Evolutionary conservation across 1,140 invertebrate species (phyloP).

Genomic region (Pararge aegeria): DNA sequence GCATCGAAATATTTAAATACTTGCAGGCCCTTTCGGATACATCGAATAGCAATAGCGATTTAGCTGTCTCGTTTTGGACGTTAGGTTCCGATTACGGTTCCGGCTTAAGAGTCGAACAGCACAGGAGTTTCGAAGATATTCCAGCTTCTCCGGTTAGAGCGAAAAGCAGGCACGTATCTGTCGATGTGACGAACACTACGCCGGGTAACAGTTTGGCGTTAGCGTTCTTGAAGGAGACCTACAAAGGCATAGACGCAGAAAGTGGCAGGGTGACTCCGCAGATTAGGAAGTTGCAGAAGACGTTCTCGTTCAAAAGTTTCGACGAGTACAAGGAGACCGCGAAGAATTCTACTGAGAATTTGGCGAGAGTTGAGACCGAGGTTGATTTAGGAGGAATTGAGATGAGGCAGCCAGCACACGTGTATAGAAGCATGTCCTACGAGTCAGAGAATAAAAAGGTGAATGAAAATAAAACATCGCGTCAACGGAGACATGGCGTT

Average conservation of each 20-base stretch:
- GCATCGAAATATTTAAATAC: conserved; percentile 61
- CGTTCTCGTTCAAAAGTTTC: conserved; percentile 49
- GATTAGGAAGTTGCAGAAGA: conserved; percentile 60
- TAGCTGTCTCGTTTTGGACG: conserved; percentile 47
- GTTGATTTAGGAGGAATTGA: conserved; percentile 25
- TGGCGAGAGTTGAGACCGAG: conserved; percentile 17
- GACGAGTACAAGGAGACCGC: conserved; percentile 40
- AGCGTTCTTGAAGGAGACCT: conserved; percentile 54
- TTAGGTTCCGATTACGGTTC: conserved; percentile 43
- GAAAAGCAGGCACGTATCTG: conserved; percentile 69
- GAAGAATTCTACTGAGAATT: conserved; percentile 38
- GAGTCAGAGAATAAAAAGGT: conserved; percentile 21
- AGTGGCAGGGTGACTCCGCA: conserved; percentile 47
- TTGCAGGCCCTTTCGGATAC: conserved; percentile 47
- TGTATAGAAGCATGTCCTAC: conserved; percentile 35
- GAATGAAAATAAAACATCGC: conserved; percentile 26
- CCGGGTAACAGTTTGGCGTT: conserved; percentile 43
- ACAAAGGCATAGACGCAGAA: conserved; percentile 50
- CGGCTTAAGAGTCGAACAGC: conserved; percentile 40
- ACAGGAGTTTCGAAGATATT: conserved; percentile 69
- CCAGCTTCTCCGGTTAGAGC: conserved; percentile 54
- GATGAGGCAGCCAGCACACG: conserved; percentile 35
- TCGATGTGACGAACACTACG: conserved; percentile 39
- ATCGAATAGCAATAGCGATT: conserved; percentile 31
- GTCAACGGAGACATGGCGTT: conserved; percentile 49